These are phyloP conservation scores for Muntiacus reevesi DNA, from an alignment of 2,113 vertebrate genomes.

Conservation along the genomic window DNA sequence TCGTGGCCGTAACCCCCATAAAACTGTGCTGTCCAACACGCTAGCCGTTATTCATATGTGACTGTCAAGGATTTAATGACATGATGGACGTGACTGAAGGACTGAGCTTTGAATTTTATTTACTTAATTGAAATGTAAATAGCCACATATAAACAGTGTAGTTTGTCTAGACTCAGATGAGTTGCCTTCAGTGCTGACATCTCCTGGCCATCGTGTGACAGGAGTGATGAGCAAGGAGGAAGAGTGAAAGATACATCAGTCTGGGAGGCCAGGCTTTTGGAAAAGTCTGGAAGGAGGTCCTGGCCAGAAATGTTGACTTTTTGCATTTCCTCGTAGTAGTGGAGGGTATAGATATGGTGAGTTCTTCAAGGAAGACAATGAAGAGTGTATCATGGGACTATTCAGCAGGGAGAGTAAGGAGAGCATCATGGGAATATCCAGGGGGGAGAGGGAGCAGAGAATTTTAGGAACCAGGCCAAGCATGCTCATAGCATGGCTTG, in stretches of 20 bases:
- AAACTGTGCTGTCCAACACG: not conserved
- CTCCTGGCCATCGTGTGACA: not conserved
- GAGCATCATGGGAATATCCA: not conserved
- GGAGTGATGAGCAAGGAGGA: not conserved
- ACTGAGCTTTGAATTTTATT: not conserved
- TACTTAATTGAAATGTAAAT: not conserved
- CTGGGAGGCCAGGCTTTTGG: not conserved
- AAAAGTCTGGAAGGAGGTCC: not conserved
- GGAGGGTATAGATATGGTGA: not conserved
- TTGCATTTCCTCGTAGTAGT: not conserved
- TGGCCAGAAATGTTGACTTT: not conserved
- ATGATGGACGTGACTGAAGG: not conserved
- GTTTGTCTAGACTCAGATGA: not conserved
- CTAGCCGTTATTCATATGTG: not conserved
- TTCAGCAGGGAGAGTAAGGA: not conserved
- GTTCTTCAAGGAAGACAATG: not conserved
- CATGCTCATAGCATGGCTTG: not conserved
- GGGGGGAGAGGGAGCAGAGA: not conserved
- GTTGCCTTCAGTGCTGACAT: not conserved
- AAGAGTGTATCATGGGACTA: not conserved
- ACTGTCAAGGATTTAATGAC: not conserved
- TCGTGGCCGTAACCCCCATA: rapidly evolving
- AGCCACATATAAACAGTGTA: not conserved
- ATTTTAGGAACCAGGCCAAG: not conserved
- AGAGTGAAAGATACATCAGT: not conserved